phyloP scores from a whole-genome alignment of 2,888 invertebrate species.

The Cerastis rubricosa region DNA sequence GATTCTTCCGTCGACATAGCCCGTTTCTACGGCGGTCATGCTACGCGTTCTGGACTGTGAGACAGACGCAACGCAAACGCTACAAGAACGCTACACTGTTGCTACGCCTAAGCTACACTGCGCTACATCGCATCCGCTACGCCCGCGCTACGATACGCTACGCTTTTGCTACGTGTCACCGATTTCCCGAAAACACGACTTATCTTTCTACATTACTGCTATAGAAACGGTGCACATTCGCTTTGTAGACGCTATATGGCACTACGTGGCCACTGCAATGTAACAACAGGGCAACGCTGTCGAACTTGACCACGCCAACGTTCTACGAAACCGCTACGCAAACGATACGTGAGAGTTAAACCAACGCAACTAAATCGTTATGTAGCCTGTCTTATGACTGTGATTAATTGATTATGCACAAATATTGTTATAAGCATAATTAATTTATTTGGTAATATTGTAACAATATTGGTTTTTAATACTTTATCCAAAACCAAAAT shows the following conservation, averaged over 20 bases:
- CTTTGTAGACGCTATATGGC: not conserved
- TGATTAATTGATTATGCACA: not conserved
- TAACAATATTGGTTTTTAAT: slow-evolving; percentile 10
- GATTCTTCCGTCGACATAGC: too few relatives aligned
- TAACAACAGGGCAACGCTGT: not conserved
- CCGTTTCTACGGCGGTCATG: too few relatives aligned
- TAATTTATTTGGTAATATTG: not conserved
- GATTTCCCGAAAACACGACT: not conserved
- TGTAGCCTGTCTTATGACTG: not conserved
- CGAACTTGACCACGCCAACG: not conserved
- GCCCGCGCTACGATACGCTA: not conserved
- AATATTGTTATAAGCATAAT: not conserved
- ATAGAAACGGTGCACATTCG: not conserved
- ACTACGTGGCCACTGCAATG: not conserved
- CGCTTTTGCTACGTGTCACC: not conserved
- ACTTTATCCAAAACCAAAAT: not conserved
- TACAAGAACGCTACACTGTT: not conserved
- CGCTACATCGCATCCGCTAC: not conserved
- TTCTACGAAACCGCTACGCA: not conserved
- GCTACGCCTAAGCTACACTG: not conserved
- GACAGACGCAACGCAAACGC: not conserved
- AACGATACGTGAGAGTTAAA: not conserved
- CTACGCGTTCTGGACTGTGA: too few relatives aligned
- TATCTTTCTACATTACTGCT: not conserved
- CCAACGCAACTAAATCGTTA: not conserved